phyloP scores from a whole-genome alignment of 2,113 vertebrate species.

The Coryphaenoides rupestris region DNA sequence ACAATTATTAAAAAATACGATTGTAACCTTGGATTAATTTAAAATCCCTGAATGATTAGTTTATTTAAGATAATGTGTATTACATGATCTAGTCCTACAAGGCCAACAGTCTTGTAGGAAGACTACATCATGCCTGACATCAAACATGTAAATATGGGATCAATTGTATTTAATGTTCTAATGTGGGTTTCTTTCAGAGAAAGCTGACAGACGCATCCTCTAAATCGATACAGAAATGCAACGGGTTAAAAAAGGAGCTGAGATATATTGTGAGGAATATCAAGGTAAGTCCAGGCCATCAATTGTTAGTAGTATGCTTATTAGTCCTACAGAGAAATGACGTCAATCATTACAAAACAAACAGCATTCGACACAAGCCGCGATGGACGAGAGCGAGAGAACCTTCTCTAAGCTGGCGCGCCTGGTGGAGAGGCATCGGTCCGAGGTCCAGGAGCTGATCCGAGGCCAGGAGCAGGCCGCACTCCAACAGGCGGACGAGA shows the following conservation, averaged over 20 bases:
- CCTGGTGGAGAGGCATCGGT: conserved; percentile 64
- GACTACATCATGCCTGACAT: too few species aligned
- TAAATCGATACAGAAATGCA: conserved; percentile 62
- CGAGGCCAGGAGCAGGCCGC: conserved; percentile 56
- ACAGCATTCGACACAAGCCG: conserved; percentile 67
- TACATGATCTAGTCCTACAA: too few species aligned
- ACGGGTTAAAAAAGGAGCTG: conserved; percentile 68
- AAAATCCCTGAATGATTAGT: too few species aligned
- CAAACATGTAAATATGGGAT: background rate
- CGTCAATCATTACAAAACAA: background rate
- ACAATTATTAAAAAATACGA: too few species aligned
- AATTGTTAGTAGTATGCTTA: too few species aligned
- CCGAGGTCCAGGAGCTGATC: conserved; percentile 65
- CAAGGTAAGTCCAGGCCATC: conserved; percentile 52
- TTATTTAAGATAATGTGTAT: too few species aligned
- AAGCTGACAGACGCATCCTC: conserved; percentile 60
- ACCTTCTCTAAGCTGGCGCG: conserved; percentile 68
- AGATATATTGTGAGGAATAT: conserved; percentile 60
- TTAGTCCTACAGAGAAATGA: background rate
- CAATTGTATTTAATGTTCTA: background rate
- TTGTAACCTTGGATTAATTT: too few species aligned
- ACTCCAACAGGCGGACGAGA: conserved; percentile 57
- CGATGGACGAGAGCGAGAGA: conserved; percentile 69
- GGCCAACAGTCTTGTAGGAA: too few species aligned
- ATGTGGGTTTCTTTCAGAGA: conserved; percentile 53